Conservation (phyloP, 2,797 vertebrate species). For the Malacoraja senta region DNA sequence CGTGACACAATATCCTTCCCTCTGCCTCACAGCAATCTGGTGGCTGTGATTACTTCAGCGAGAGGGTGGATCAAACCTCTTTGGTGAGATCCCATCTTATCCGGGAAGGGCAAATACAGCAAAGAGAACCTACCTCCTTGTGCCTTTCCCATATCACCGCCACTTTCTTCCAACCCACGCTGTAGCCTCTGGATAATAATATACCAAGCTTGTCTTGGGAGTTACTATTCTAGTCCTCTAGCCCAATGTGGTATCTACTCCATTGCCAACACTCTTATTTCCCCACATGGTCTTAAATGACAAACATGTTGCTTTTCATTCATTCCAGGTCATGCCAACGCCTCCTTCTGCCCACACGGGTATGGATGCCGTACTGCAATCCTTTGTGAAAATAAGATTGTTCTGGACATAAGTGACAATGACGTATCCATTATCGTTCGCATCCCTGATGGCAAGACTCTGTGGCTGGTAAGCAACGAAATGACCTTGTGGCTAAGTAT, state of each 20-base stretch:
- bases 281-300: neutral
- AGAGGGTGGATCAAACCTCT: neutral
- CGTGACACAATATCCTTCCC: neutral
- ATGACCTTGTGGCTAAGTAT: neutral
- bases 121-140: neutral
- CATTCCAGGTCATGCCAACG: slow-evolving; percentile 71
- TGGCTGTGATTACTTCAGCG: neutral
- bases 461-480: slow-evolving; percentile 78
- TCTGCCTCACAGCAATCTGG: too few species aligned
- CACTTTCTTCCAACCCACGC: too few species aligned
- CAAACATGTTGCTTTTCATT: neutral
- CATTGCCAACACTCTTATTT: neutral
- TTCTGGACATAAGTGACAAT: slow-evolving; percentile 80
- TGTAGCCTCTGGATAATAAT: too few species aligned
- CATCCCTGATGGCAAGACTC: slow-evolving; percentile 69
- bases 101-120: neutral
- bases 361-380: slow-evolving; percentile 82
- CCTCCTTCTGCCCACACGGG: slow-evolving; percentile 82
- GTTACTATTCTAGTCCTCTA: too few species aligned
- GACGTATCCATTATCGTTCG: slow-evolving; percentile 76
- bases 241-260: too few species aligned
- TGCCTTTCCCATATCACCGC: neutral
- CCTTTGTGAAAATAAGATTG: slow-evolving; percentile 72
- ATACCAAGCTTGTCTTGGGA: too few species aligned
- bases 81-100: neutral